phyloP scores from a whole-genome alignment of 2,113 vertebrate species.

The Zingel zingel region DNA sequence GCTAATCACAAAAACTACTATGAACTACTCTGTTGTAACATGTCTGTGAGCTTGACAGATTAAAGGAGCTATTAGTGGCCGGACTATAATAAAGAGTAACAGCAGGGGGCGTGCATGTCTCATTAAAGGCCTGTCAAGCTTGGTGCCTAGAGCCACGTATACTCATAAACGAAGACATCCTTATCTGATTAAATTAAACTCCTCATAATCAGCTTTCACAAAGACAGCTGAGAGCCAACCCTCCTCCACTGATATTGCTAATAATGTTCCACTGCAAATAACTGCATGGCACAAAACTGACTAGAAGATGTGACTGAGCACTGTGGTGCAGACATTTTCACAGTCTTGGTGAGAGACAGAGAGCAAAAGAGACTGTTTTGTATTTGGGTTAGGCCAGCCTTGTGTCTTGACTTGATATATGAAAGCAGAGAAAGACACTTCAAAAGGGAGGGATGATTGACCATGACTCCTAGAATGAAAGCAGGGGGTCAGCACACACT shows the following conservation, averaged over 20 bases:
- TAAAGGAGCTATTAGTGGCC: neutral
- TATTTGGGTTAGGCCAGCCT: conserved; percentile 42
- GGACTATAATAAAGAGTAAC: conserved; percentile 14
- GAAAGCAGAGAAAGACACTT: conserved; percentile 61
- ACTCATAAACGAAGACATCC: conserved; percentile 51
- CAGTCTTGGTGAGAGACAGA: neutral
- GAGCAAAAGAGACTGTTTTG: conserved; percentile 9
- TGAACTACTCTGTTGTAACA: neutral
- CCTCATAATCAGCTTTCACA: conserved; percentile 73
- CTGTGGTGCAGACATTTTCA: neutral
- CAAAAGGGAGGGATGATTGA: conserved; percentile 72
- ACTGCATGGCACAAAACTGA: conserved; percentile 9
- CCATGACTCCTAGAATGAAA: conserved; percentile 58
- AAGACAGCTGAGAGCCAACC: conserved; percentile 62
- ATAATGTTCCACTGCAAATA: conserved; percentile 50
- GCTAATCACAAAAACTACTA: neutral
- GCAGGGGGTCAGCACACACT: conserved; percentile 59
- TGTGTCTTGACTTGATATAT: conserved; percentile 58
- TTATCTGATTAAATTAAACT: conserved; percentile 77
- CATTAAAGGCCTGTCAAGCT: conserved; percentile 24
- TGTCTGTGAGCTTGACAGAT: neutral
- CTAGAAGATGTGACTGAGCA: neutral
- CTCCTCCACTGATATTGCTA: conserved; percentile 48
- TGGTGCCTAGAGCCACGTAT: conserved; percentile 16
- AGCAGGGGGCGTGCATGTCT: conserved; percentile 74